Evolutionary conservation across 2,113 vertebrate genomes (phyloP), one percentile per base, ranked within the genome.

Genomic region (Semnornis frantzii): DNA sequence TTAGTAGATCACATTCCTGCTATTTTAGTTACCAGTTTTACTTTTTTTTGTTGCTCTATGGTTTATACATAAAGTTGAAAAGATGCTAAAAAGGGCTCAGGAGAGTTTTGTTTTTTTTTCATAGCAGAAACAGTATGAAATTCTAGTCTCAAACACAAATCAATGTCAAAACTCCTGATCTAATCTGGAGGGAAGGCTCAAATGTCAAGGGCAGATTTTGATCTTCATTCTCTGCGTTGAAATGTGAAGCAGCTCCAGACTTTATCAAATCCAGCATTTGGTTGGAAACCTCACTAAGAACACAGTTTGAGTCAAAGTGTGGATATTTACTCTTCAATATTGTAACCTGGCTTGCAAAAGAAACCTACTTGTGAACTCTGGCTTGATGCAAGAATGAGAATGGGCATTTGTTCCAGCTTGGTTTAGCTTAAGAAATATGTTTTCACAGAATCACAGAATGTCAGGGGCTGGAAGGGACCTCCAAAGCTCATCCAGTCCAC

Each of bases 231-330:
- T 77, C 70, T 90, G 48, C 15, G 2, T 72, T 54, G 48, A 85
- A 95, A 55, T 64, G 65, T 90, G 87, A 94, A 94, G 65, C 50
- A 89, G 60, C 44, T 82, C 92, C 12, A 46, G 25, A 25, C 12
- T 74, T 80, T 69, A 42, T 94, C 69, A 78, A 58, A 50, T 31
- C 54, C 23, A 72, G 30, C 25, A 4, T 75, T 82, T 87, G 91
- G 23, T 24, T 73, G 68, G 71, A 72, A 83, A 39, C 37, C 31
- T 79, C 68, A 19, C n/a, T 58, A 62, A 87, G 55, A 85, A 27
- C 62, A 82, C 48, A 85, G 55, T 42, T 63, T 90, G 65, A 83
- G 79, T 55, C 37, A 55, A 81, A 93, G 28, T 52, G 13, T 39
- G n/a, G 73, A 31, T 59, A 23, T 66, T 82, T 82, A 12, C 10